Evolutionary conservation across 2,888 invertebrate species (phyloP), one percentile per base, ranked within the genome.

Genomic region (Conchocele bisecta): DNA sequence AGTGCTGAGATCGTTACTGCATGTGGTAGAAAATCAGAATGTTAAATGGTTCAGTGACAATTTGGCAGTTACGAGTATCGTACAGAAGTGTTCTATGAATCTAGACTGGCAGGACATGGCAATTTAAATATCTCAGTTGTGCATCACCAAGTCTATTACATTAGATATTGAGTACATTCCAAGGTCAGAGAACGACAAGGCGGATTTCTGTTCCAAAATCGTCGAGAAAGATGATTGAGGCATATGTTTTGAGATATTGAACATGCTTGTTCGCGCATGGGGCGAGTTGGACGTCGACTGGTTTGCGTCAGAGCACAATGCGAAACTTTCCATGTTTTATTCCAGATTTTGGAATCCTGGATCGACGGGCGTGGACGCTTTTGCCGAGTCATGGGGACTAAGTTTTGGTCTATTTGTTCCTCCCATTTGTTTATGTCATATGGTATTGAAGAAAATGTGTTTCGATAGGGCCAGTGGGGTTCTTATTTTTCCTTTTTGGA

Each of bases 281-380:
- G 71, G 70, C 15, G 31, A 33, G 3, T 56, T 59, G 33, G 70
- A 77, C 26, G 31, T 70, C 9, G 70, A 69, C 59, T 74, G 20
- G 44, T 75, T 79, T 46, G 79, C 76, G 4, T 67, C 58, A 4
- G 48, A 63, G 24, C 42, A 68, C 28, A 75, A 71, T 58, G 50
- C 51, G 9, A 75, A 75, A 46, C 51, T 67, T 9, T 29, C 50
- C 4, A 20, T 44, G 13, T 76, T 73, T 68, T 79, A 71, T 65
- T 56, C 54, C 11, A 46, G 65, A 39, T 70, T 66, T 63, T 75
- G 70, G 70, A 42, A 54, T 59, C 15, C 37, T 15, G 42, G 42
- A 11, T 41, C 42, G 5, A 3, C 42, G 31, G 70, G 75, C 13
- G 53, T 65, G 20, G 65, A 69, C 50, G 69, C 69, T 7, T 75